These are phyloP conservation scores for Pagrus major DNA, from an alignment of 2,113 vertebrate genomes.

Conservation along the genomic window DNA sequence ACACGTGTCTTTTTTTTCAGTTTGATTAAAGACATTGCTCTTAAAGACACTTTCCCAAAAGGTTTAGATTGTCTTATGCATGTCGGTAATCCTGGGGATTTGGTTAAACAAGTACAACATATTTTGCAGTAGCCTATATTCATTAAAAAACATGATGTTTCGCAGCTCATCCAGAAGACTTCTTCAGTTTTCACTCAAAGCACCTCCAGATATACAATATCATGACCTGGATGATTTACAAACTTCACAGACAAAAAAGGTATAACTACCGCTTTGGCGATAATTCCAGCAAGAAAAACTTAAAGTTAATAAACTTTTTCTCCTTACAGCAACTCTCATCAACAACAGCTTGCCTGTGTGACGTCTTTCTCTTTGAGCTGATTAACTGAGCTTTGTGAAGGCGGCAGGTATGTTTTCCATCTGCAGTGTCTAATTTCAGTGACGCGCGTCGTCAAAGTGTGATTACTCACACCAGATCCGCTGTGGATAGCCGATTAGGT, in stretches of 20 bases:
- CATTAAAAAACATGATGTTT: too few species aligned
- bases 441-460: slow-evolving; percentile 17
- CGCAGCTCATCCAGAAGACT: too few species aligned
- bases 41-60: too few species aligned
- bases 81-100: too few species aligned
- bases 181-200: neutral
- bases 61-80: too few species aligned
- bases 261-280: neutral
- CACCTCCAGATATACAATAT: neutral
- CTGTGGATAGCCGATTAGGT: slow-evolving; percentile 29
- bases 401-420: slow-evolving; percentile 62
- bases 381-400: slow-evolving; percentile 55
- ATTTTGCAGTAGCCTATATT: too few species aligned
- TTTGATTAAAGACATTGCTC: too few species aligned
- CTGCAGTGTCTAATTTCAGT: slow-evolving; percentile 51
- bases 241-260: slow-evolving; percentile 17
- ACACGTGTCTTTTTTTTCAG: too few species aligned
- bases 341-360: slow-evolving; percentile 44
- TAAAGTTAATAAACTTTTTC: slow-evolving; percentile 18
- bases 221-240: neutral
- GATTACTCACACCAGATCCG: slow-evolving; percentile 40
- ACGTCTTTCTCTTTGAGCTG: slow-evolving; percentile 11
- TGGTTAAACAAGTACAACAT: too few species aligned
- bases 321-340: slow-evolving; percentile 28
- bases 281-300: slow-evolving; percentile 18